Evolutionary conservation across 2,888 invertebrate genomes (phyloP).

Genomic region (Spodoptera exigua): DNA sequence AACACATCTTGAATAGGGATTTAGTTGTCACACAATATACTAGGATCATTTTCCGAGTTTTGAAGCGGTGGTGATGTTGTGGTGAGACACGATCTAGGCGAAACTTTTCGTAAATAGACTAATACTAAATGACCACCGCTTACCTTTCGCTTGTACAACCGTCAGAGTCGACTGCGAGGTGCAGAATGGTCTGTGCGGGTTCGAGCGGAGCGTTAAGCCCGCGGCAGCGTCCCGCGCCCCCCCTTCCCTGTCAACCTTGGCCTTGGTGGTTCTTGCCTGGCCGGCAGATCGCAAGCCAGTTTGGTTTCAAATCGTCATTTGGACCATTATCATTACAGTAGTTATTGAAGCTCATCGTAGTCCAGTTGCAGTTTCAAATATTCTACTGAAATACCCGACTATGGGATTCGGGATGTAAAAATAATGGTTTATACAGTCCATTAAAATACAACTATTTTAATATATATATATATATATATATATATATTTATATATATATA

Average conservation of each 20-base stretch:
- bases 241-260: conserved; percentile 86
- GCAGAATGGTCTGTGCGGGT: conserved; percentile 87
- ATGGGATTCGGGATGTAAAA: no score
- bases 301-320: conserved; percentile 63
- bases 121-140: conserved; percentile 82
- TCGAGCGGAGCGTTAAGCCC: conserved; percentile 87
- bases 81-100: conserved; percentile 57
- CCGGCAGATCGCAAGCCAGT: conserved; percentile 69
- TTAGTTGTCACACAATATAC: conserved; percentile 75
- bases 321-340: conserved; percentile 56
- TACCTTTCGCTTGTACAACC: conserved; percentile 89
- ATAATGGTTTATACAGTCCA: no score
- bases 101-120: conserved; percentile 68
- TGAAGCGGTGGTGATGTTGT: conserved; percentile 66
- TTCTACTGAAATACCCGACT: no score
- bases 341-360: conserved; percentile 49
- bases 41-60: conserved; percentile 66
- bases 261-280: conserved; percentile 81
- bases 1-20: conserved; percentile 78
- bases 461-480: no score
- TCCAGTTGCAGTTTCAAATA: conserved; percentile 20
- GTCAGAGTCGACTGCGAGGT: conserved; percentile 89
- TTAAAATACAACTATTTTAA: no score
- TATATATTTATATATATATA: no score
- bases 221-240: conserved; percentile 82